These are phyloP conservation scores for Nothura maculosa DNA, from an alignment of 2,797 vertebrate genomes.

Conservation along the genomic window DNA sequence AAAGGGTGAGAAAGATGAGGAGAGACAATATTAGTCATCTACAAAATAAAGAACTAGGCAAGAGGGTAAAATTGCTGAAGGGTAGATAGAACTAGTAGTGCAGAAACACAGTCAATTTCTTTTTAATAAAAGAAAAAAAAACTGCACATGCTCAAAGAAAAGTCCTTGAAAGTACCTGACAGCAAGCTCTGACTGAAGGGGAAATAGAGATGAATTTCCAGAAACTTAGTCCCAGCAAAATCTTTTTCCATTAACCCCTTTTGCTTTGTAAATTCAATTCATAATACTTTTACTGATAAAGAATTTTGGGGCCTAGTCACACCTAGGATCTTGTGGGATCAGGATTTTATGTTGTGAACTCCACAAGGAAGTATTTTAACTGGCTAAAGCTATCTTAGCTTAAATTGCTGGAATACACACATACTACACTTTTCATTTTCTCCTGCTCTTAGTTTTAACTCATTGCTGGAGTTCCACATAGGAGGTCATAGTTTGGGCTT, in stretches of 20 bases:
- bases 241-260: not conserved
- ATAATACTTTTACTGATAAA: not conserved
- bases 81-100: conserved; percentile 64
- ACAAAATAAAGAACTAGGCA: conserved; percentile 50
- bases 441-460: conserved; percentile 1
- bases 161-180: conserved; percentile 61
- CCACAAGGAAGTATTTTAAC: not conserved
- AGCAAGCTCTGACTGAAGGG: conserved; percentile 18
- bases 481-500: conserved; percentile 66
- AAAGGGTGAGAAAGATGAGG: conserved; percentile 67
- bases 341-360: not conserved
- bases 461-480: conserved; percentile 2
- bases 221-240: not conserved
- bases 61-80: conserved; percentile 62
- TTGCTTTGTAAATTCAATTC: not conserved
- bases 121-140: conserved; percentile 53
- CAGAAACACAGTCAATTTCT: conserved; percentile 61
- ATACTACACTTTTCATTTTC: not conserved
- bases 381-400: not conserved
- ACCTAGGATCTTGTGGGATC: not conserved
- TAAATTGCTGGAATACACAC: not conserved
- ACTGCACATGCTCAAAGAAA: conserved; percentile 33
- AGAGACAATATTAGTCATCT: conserved; percentile 69
- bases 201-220: conserved; percentile 32
- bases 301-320: not conserved